phyloP scores from a whole-genome alignment of 2,888 invertebrate genomes.

The Aspidiotus rigidus region DNA sequence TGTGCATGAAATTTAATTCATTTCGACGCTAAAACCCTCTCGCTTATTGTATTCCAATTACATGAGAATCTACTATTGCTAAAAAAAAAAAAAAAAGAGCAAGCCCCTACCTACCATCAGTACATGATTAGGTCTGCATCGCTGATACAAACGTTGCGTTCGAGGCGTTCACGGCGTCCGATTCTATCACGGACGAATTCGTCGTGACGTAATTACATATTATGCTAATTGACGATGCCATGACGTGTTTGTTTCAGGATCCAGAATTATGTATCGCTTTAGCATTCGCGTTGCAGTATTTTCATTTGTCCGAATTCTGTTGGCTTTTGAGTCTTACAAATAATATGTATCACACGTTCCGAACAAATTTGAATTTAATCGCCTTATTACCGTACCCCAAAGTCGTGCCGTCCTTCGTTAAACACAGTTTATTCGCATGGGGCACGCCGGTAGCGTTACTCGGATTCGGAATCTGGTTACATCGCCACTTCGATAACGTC shows the following conservation, averaged over 20 bases:
- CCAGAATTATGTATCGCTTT: constrained; percentile 53
- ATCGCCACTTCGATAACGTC: constrained; percentile 17
- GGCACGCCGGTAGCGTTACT: constrained; percentile 53
- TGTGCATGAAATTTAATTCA: too few relatives aligned
- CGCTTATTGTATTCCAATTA: too few relatives aligned
- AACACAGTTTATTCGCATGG: constrained; percentile 57
- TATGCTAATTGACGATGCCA: too few relatives aligned
- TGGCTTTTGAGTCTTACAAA: constrained; percentile 60
- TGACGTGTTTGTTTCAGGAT: constrained; percentile 45
- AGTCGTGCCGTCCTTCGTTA: constrained; percentile 46
- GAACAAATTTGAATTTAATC: constrained; percentile 46
- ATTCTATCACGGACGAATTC: too few relatives aligned
- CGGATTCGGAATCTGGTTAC: constrained; percentile 42
- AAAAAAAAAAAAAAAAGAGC: too few relatives aligned
- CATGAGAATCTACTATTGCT: too few relatives aligned
- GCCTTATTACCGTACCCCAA: constrained; percentile 45
- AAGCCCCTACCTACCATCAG: too few relatives aligned
- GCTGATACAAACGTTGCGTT: too few relatives aligned
- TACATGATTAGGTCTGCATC: too few relatives aligned
- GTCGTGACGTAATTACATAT: too few relatives aligned
- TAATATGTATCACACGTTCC: constrained; percentile 49
- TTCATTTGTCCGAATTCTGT: constrained; percentile 55
- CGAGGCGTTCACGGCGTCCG: too few relatives aligned
- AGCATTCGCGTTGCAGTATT: constrained; percentile 55
- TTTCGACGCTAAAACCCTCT: too few relatives aligned